Evolutionary conservation across 2,888 invertebrate genomes (phyloP).

Genomic region (Conomelus anceps): DNA sequence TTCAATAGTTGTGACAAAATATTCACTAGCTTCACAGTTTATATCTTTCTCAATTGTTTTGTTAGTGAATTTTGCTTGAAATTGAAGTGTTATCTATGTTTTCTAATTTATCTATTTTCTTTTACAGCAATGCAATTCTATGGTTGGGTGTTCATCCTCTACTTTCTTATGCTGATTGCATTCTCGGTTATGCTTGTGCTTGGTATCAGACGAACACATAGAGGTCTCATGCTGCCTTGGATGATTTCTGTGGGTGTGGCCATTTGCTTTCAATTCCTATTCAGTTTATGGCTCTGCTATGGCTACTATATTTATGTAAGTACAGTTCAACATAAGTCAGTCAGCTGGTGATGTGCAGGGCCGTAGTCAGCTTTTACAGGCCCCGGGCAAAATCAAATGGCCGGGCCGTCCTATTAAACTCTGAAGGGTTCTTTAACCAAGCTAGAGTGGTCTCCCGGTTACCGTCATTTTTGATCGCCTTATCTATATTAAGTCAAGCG

Average conservation of each 20-base stretch:
- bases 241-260: constrained; percentile 58
- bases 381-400: too few relatives aligned
- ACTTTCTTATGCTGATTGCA: constrained; percentile 50
- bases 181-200: constrained; percentile 55
- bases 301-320: constrained; percentile 89
- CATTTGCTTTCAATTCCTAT: constrained; percentile 67
- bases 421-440: too few relatives aligned
- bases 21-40: too few relatives aligned
- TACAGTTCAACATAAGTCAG: too few relatives aligned
- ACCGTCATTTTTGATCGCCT: too few relatives aligned
- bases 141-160: constrained; percentile 57
- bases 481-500: too few relatives aligned
- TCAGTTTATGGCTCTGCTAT: constrained; percentile 78
- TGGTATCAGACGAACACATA: constrained; percentile 60
- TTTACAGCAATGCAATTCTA: constrained; percentile 65
- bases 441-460: too few relatives aligned
- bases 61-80: background rate
- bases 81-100: background rate
- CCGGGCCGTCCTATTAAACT: too few relatives aligned
- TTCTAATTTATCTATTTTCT: constrained; percentile 12
- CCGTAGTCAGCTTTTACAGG: too few relatives aligned
- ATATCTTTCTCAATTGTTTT: too few relatives aligned
- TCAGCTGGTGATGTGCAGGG: too few relatives aligned
- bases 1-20: too few relatives aligned
- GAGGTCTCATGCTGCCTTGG: constrained; percentile 81